phyloP scores from a whole-genome alignment of 1,140 invertebrate genomes.

The Heliothis virescens region DNA sequence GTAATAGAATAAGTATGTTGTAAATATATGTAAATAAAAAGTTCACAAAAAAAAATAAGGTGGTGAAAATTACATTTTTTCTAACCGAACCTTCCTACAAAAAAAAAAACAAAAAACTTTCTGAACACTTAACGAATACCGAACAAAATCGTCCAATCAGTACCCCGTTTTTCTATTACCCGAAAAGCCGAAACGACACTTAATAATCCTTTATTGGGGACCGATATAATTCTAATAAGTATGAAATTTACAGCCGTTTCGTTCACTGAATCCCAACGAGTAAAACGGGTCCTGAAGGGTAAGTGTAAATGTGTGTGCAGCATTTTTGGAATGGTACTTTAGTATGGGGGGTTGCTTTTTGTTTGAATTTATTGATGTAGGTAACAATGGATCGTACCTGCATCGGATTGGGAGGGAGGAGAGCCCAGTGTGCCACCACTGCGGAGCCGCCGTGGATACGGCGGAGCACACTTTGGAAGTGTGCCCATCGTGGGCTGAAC shows the following conservation, averaged over 20 bases:
- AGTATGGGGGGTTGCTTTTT: background rate
- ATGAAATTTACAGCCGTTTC: conserved; percentile 34
- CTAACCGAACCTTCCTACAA: background rate
- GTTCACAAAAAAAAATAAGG: no score
- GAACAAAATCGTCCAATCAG: conserved; percentile 20
- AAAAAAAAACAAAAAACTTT: background rate
- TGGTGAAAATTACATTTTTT: background rate
- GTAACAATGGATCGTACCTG: no score
- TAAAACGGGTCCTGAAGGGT: background rate
- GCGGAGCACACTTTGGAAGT: no score
- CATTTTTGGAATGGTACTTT: conserved; percentile 8
- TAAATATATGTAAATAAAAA: no score
- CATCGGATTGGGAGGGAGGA: no score
- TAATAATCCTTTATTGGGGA: conserved; percentile 43
- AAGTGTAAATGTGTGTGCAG: conserved; percentile 19
- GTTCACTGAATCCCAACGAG: conserved; percentile 34
- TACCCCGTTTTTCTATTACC: conserved; percentile 43
- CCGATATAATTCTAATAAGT: conserved; percentile 46
- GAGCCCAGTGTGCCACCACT: no score
- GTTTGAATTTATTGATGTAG: no score
- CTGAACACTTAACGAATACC: background rate
- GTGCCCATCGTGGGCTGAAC: no score
- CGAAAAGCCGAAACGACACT: conserved; percentile 22
- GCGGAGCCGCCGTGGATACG: no score
- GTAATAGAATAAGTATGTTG: no score